These are phyloP conservation scores for Micromys minutus DNA, from an alignment of 2,113 vertebrate genomes.

Conservation along the genomic window DNA sequence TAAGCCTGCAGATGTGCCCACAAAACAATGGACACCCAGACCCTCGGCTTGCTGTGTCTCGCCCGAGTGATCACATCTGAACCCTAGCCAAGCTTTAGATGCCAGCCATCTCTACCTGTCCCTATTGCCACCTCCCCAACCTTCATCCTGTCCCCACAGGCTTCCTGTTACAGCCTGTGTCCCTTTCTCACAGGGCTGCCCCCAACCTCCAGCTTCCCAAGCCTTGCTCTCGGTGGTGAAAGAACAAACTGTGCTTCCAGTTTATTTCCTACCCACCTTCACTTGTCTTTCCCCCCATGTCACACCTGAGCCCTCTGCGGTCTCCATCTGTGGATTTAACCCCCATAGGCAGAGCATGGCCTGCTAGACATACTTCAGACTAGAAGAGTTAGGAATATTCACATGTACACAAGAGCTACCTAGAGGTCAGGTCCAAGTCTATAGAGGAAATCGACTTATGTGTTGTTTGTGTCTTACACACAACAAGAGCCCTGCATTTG, in stretches of 20 bases:
- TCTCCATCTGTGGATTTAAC: neutral
- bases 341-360: neutral
- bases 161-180: fast-evolving
- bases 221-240: neutral
- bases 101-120: neutral
- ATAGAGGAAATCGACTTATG: no score
- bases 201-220: fast-evolving
- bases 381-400: neutral
- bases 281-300: neutral
- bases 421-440: neutral
- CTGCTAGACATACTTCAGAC: neutral
- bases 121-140: neutral
- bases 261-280: neutral
- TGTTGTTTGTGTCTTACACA: fast-evolving
- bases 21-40: fast-evolving
- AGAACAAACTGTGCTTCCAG: neutral
- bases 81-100: neutral
- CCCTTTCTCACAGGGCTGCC: neutral
- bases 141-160: neutral
- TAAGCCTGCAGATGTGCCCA: neutral
- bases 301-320: neutral
- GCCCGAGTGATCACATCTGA: neutral
- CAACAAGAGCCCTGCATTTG: neutral
- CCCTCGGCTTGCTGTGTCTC: no score
- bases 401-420: neutral